A percentile compares a stretch with the other conserved stretches of the same genome.
phyloP scores from a whole-genome alignment of 37 sponge, comb jelly and placozoan species.

The Agelas oroides region DNA sequence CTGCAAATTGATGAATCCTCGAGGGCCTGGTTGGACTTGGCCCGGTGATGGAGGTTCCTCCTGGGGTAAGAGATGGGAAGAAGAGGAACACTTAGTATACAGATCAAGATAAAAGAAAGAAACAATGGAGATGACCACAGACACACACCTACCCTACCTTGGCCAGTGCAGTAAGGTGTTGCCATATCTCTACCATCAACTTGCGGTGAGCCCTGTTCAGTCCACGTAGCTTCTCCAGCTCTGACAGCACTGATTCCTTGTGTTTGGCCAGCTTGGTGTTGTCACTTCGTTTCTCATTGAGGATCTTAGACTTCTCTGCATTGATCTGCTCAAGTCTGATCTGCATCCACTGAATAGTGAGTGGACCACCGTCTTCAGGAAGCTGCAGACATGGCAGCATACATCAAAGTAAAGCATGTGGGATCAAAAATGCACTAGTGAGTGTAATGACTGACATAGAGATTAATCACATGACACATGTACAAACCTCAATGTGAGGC shows the following conservation, averaged over 20 bases:
- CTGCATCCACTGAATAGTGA: conserved; percentile 79
- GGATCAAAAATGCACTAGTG: no score
- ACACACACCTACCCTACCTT: conserved; percentile 57
- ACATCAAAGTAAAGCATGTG: conserved; percentile 14
- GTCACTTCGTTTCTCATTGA: conserved; percentile 63
- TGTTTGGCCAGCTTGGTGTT: conserved; percentile 64
- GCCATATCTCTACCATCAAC: conserved; percentile 85
- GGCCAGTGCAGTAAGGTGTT: conserved; percentile 78
- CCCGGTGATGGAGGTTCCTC: conserved; percentile 78
- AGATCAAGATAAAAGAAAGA: background rate
- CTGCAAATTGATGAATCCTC: conserved; percentile 78
- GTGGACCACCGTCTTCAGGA: conserved; percentile 76
- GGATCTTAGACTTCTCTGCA: conserved; percentile 36
- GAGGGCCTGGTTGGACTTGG: conserved; percentile 75
- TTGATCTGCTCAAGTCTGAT: conserved; percentile 54
- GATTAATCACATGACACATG: no score
- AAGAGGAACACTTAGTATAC: background rate
- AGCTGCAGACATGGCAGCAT: conserved; percentile 34
- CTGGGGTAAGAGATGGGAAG: conserved; percentile 12
- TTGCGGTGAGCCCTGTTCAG: conserved; percentile 73
- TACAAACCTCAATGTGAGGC: conserved; percentile 64
- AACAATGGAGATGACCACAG: background rate
- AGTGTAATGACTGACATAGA: no score
- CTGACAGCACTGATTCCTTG: conserved; percentile 80
- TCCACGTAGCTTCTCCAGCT: conserved; percentile 79